Conservation (phyloP, 92 coral and sea anemone genomes). For the Phenganax marumi region DNA sequence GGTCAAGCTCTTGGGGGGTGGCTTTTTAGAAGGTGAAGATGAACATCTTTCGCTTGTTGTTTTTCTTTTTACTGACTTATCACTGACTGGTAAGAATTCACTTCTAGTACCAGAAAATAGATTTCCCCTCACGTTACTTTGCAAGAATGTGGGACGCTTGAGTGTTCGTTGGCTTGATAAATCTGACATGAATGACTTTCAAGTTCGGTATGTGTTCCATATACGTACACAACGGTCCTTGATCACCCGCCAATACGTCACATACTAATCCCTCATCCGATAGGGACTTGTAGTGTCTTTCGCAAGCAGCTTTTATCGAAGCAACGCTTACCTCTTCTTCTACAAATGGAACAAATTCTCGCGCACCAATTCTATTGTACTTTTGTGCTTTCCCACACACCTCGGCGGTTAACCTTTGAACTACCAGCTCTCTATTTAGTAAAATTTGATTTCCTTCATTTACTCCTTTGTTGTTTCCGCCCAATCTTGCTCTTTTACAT, state of each 20-base stretch:
- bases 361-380: slow-evolving; percentile 13
- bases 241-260: slow-evolving; percentile 32
- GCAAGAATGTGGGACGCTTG: neutral
- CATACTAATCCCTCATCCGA: slow-evolving; percentile 10
- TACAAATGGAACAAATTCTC: slow-evolving; percentile 22
- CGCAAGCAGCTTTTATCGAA: slow-evolving; percentile 16
- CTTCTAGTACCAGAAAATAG: neutral
- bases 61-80: slow-evolving; percentile 13
- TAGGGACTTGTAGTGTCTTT: slow-evolving; percentile 10
- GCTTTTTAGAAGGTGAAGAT: neutral
- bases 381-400: slow-evolving; percentile 30
- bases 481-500: too few species aligned
- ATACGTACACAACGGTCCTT: slow-evolving; percentile 16
- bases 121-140: neutral
- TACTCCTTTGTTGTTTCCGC: neutral
- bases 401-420: slow-evolving; percentile 22
- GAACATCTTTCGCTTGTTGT: neutral
- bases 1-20: slow-evolving; percentile 23
- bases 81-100: neutral
- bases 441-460: slow-evolving; percentile 12
- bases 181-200: slow-evolving; percentile 14
- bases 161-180: neutral
- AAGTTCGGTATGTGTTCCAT: slow-evolving; percentile 20
- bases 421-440: slow-evolving; percentile 8
- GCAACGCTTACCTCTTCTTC: slow-evolving; percentile 20